These are phyloP conservation scores for Acanthornis magna DNA, from an alignment of 2,797 vertebrate species.

Conservation along the genomic window DNA sequence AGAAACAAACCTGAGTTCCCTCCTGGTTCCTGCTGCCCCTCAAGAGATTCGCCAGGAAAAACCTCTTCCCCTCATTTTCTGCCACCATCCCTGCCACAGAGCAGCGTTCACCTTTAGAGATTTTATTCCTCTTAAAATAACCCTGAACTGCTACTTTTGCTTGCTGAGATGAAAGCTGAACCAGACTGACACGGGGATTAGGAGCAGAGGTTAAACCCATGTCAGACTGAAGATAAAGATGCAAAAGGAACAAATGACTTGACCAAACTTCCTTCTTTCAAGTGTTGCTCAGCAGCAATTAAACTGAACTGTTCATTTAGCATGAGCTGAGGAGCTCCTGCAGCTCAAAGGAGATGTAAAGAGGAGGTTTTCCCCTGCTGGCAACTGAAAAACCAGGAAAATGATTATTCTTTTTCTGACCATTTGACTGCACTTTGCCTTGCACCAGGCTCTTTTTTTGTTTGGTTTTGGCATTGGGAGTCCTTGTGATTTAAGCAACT, in stretches of 20 bases:
- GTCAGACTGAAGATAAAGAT: constrained; percentile 56
- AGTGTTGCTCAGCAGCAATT: neutral
- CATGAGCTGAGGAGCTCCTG: constrained; percentile 1
- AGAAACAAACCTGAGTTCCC: neutral
- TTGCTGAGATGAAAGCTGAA: constrained; percentile 26
- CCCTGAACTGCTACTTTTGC: neutral
- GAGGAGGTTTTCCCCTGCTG: constrained; percentile 29
- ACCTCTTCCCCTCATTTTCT: neutral
- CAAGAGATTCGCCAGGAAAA: neutral
- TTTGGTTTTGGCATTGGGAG: neutral
- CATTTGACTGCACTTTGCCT: neutral
- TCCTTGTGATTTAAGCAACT: neutral
- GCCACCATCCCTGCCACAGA: neutral
- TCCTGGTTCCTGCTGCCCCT: neutral
- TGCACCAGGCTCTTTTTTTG: neutral
- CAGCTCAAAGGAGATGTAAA: constrained; percentile 17
- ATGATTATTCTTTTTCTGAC: neutral
- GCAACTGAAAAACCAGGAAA: neutral
- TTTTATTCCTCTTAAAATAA: neutral
- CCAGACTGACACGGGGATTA: constrained; percentile 14
- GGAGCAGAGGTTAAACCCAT: constrained; percentile 50
- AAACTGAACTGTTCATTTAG: constrained; percentile 7
- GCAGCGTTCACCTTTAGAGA: neutral
- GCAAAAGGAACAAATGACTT: constrained; percentile 48
- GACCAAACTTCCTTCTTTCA: constrained; percentile 37